Evolutionary conservation across 2,113 vertebrate species (phyloP).

Genomic region (Todiramphus saurophagus): DNA sequence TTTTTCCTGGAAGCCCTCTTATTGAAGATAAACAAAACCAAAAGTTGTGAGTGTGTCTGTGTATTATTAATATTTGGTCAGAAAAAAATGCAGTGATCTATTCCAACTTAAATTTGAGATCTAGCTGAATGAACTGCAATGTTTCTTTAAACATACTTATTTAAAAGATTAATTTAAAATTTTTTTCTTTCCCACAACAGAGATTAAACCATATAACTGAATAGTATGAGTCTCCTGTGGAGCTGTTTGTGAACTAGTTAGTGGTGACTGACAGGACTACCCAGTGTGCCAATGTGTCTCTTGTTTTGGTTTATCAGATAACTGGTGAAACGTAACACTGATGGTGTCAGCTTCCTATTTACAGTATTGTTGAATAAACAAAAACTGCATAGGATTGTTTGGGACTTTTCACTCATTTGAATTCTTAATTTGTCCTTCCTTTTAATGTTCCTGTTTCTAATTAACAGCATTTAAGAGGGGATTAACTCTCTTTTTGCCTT

Average conservation of each 20-base stretch:
- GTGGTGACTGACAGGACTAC: conserved; percentile 66
- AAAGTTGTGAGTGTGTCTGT: rapidly evolving
- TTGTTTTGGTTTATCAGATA: conserved; percentile 69
- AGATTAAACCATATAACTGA: background rate
- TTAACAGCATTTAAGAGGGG: conserved; percentile 64
- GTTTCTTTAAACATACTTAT: background rate
- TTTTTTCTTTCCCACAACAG: background rate
- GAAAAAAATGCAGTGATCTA: background rate
- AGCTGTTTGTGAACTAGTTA: conserved; percentile 41
- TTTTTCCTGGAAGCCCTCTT: background rate
- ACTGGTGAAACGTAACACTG: conserved; percentile 67
- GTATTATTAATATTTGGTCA: background rate
- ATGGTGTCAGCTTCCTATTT: conserved; percentile 69
- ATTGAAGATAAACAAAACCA: background rate
- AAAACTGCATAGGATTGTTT: conserved; percentile 54
- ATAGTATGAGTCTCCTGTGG: background rate
- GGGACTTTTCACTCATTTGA: conserved; percentile 64
- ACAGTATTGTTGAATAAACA: conserved; percentile 69
- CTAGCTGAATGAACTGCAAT: background rate
- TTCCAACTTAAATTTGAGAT: background rate
- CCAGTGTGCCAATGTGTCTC: conserved; percentile 34
- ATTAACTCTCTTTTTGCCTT: conserved; percentile 33
- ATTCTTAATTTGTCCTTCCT: conserved; percentile 68
- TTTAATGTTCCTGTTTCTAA: conserved; percentile 69
- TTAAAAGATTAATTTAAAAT: conserved; percentile 10